Base-by-base conservation (phyloP, 2,113 vertebrate genomes). In the Sceloporus tristichus region DNA sequence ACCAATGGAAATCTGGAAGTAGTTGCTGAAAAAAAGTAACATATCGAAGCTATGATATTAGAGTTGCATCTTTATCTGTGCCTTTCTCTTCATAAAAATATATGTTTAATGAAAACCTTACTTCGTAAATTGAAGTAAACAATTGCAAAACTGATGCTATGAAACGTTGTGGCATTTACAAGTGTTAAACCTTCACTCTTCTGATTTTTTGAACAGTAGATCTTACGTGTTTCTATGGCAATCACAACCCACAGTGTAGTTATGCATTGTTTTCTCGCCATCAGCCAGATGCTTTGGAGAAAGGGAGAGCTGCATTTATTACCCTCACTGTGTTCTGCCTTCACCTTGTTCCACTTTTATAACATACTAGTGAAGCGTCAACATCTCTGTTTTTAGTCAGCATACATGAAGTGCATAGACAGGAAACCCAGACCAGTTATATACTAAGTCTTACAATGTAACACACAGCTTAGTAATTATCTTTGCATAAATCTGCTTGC, bases 151-250 rank as follows among this genome's bases (percentile, higher is more conserved):
- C 62, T 56, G 77, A 87, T 71, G 66, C 21, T 59, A 40, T 40
- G 62, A 34, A 34, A 18, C 3, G 40, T 48, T 80, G 2, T 14
- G 19, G 23, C 54, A 85, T 85, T 76, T 77, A 77, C 74, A 66
- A 77, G 68, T 19, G n/a, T 71, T 56, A 48, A 23, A 85, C 34
- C 21, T 76, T 29, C 21, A 27, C 56, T 40, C 75, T 65, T 25
- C 21, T 14, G 34, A 19, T 65, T 71, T 71, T 80, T 23, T 14
- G 62, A 53, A 78, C 27, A 53, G 42, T 79, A 68, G 11, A 54
- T 53, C 23, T 80, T 79, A 84, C 34, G 11, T 71, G 77, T 87
- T 80, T 87, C 77, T 80, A 73, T 71, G 77, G 77, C 68, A 80
- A 87, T 87, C 29, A 62, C n/a, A 87, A 54, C 14, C 65, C 68